phyloP scores from a whole-genome alignment of 2,888 invertebrate species.

The Amphiduros pacificus region DNA sequence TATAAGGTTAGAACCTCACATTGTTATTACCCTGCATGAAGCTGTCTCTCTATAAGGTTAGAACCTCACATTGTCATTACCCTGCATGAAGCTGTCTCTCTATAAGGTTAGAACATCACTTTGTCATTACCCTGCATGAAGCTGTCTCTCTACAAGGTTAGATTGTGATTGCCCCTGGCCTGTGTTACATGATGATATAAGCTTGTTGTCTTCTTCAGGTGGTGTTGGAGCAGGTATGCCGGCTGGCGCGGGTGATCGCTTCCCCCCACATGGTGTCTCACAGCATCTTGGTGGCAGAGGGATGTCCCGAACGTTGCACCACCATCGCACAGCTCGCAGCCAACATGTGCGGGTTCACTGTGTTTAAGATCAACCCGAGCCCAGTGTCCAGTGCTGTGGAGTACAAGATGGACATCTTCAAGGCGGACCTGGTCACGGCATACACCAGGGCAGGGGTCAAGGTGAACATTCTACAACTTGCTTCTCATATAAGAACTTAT shows the following conservation, averaged over 20 bases:
- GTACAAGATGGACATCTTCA: constrained; percentile 51
- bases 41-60: constrained; percentile 54
- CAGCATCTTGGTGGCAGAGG: constrained; percentile 53
- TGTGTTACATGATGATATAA: neutral
- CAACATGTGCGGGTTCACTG: constrained; percentile 52
- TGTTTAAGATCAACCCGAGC: constrained; percentile 49
- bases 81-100: constrained; percentile 51
- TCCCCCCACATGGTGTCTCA: constrained; percentile 56
- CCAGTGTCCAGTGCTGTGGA: constrained; percentile 33
- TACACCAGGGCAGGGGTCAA: constrained; percentile 57
- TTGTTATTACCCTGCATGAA: constrained; percentile 47
- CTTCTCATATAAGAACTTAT: no score
- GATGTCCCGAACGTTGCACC: constrained; percentile 48
- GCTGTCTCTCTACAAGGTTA: neutral
- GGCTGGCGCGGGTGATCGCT: constrained; percentile 51
- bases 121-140: neutral
- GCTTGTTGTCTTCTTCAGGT: constrained; percentile 31
- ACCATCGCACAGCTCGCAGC: constrained; percentile 52
- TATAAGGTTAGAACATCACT: constrained; percentile 45
- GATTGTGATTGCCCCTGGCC: neutral
- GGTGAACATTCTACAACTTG: no score
- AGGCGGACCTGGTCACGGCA: constrained; percentile 52
- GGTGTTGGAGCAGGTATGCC: constrained; percentile 53
- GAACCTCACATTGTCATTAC: constrained; percentile 23
- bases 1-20: constrained; percentile 45